These are phyloP conservation scores for Aphelocoma californica DNA, from an alignment of 2,797 vertebrate genomes.

Conservation along the genomic window DNA sequence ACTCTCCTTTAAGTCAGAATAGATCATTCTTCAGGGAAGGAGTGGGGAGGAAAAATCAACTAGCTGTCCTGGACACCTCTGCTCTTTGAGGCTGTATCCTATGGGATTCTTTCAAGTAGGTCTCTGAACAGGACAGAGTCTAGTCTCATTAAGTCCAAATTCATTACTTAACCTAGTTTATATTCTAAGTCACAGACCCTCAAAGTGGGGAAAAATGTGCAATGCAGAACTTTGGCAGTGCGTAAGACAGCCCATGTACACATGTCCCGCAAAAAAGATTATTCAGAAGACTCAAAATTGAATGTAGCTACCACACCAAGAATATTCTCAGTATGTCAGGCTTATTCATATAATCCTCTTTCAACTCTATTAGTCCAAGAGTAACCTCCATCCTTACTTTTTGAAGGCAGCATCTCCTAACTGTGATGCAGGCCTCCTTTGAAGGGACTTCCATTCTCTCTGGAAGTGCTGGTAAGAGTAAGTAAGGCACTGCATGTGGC, in stretches of 20 bases:
- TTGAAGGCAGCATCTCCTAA: neutral
- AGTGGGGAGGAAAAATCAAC: neutral
- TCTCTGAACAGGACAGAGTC: neutral
- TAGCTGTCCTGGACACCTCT: neutral
- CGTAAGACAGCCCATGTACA: neutral
- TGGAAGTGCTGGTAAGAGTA: neutral
- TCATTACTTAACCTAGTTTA: neutral
- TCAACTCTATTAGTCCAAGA: neutral
- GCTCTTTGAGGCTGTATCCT: neutral
- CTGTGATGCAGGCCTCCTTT: neutral
- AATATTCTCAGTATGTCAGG: neutral
- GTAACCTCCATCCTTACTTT: neutral
- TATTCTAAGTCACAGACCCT: neutral
- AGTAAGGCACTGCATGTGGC: neutral
- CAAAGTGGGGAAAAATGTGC: neutral
- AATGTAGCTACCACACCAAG: neutral
- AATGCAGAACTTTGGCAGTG: neutral
- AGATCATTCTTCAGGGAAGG: neutral
- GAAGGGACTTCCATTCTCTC: neutral
- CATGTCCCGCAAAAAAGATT: neutral
- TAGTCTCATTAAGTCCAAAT: neutral
- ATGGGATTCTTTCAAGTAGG: neutral
- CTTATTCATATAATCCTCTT: neutral
- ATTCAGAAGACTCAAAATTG: neutral
- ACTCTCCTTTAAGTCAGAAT: neutral